phyloP scores from a whole-genome alignment of 2,113 vertebrate genomes.

The Athene noctua region DNA sequence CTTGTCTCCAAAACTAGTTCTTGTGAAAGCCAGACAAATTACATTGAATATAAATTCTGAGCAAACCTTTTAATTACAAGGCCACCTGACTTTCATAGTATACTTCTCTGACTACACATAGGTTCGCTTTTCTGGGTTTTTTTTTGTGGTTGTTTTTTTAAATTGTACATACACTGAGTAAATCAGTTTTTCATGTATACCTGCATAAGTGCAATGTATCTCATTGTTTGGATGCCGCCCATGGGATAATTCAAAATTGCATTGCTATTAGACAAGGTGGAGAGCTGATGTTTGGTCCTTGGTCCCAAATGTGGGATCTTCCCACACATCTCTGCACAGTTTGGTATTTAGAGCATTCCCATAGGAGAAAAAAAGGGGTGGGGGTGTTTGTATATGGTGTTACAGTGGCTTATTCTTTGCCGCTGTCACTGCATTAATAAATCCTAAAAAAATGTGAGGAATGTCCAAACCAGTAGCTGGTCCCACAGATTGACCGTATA shows the following conservation, averaged over 20 bases:
- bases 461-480: background rate
- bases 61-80: background rate
- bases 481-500: background rate
- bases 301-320: background rate
- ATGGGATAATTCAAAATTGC: background rate
- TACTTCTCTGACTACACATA: background rate
- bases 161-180: background rate
- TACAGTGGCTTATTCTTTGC: background rate
- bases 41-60: background rate
- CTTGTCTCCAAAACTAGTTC: background rate
- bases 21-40: background rate
- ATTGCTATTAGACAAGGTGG: background rate
- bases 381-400: background rate
- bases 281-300: background rate
- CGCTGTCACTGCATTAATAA: background rate
- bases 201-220: background rate
- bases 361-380: background rate
- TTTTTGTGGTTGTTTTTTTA: background rate
- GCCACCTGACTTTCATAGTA: background rate
- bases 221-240: background rate
- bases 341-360: background rate
- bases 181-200: background rate
- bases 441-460: background rate
- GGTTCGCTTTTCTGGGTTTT: background rate
- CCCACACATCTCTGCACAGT: background rate